A percentile compares a stretch with the other conserved stretches of the same genome.
Conservation (phyloP, 1,140 invertebrate species). For the Phocides pigmalion region DNA sequence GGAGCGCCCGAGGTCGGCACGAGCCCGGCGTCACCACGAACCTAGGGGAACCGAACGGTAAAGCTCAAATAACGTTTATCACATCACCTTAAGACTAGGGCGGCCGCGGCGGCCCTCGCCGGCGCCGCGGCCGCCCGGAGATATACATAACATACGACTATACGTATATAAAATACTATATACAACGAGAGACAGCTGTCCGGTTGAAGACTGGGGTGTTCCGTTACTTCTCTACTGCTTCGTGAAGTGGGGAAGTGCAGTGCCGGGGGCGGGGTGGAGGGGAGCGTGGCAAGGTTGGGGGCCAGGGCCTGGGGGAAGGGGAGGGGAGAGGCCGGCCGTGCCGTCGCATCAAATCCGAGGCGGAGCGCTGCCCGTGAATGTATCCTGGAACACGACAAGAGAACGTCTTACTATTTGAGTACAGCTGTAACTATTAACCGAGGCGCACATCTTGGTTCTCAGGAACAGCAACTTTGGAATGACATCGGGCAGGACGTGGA, state of each 20-base stretch:
- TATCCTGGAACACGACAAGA: constrained; percentile 50
- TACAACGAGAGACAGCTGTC: constrained; percentile 36
- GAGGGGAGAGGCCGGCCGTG: constrained; percentile 35
- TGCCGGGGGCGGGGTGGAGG: too few relatives aligned
- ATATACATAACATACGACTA: constrained; percentile 36
- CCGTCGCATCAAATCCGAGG: constrained; percentile 70
- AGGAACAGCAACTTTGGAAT: too few relatives aligned
- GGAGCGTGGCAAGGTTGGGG: too few relatives aligned
- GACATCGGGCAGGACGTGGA: too few relatives aligned
- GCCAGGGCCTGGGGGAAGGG: constrained; percentile 5
- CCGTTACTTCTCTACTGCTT: not conserved
- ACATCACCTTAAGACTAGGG: constrained; percentile 50
- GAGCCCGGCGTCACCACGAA: not conserved
- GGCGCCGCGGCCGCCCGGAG: constrained; percentile 25
- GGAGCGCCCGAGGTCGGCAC: not conserved
- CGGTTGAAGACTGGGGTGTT: constrained; percentile 1
- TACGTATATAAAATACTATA: constrained; percentile 48
- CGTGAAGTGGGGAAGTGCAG: constrained; percentile 3
- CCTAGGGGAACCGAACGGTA: constrained; percentile 30
- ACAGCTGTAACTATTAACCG: too few relatives aligned
- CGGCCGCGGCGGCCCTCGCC: constrained; percentile 15
- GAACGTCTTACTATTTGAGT: not conserved
- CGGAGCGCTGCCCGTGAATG: constrained; percentile 55
- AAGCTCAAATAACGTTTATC: constrained; percentile 52
- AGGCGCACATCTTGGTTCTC: too few relatives aligned